Base-by-base conservation (phyloP, 2,888 invertebrate species). In the Prosapia bicincta region DNA sequence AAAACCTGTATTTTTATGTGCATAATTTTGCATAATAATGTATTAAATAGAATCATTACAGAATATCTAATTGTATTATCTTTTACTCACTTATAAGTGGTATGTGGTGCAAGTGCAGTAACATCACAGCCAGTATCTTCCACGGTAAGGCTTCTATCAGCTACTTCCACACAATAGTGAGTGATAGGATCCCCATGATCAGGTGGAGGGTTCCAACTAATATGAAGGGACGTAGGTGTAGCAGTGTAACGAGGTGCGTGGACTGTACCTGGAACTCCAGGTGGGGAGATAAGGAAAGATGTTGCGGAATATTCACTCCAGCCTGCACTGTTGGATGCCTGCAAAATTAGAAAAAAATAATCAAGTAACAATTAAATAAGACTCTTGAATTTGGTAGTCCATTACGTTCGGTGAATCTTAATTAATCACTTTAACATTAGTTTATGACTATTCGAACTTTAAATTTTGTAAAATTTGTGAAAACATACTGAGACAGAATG, bases 321-420 rank as follows among this genome's bases (percentile, higher is more conserved):
- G n/a, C 97, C 97, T 69, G 95, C 94, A 79, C 88, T 87, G 86
- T 96, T 97, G 72, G 88, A 87, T 65, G 96, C 96, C 87, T 92
- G 89, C 72, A 81, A 80, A 30, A 30, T 30, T 30, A 30, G 5
- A 30, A 30, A 30, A 30, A n/a, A n/a, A n/a, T n/a, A n/a, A n/a
- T n/a, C n/a, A n/a, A n/a, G n/a, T n/a, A n/a, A n/a, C n/a, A n/a
- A n/a, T n/a, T n/a, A n/a, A n/a, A n/a, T n/a, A n/a, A n/a, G n/a
- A n/a, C n/a, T n/a, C n/a, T n/a, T n/a, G n/a, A n/a, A n/a, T n/a
- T n/a, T n/a, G n/a, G n/a, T n/a, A n/a, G n/a, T n/a, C n/a, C n/a
- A n/a, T n/a, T n/a, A n/a, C n/a, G n/a, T n/a, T n/a, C n/a, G n/a
- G n/a, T n/a, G n/a, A n/a, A n/a, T n/a, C n/a, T n/a, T n/a, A n/a